Conservation (phyloP, 2,888 invertebrate species). For the Euclidia mi region DNA sequence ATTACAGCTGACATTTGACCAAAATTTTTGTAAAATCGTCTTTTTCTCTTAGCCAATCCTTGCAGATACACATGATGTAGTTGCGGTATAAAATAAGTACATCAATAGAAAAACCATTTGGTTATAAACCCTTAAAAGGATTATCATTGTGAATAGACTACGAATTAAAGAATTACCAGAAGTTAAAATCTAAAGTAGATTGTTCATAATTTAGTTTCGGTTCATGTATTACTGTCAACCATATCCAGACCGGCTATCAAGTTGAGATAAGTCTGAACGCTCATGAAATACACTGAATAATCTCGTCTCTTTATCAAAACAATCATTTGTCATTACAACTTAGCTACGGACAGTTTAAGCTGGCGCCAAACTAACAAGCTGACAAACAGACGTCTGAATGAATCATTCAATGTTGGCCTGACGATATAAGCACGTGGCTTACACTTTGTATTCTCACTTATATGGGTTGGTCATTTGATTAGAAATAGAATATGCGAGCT, state of each 20-base stretch:
- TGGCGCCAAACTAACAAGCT: slow-evolving; percentile 23
- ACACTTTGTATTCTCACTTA: slow-evolving; percentile 2
- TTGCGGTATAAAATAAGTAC: too few species aligned
- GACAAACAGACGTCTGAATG: slow-evolving; percentile 21
- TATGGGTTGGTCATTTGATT: slow-evolving; percentile 11
- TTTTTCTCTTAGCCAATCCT: too few species aligned
- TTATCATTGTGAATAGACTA: too few species aligned
- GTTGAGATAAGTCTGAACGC: not conserved
- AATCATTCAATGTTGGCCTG: slow-evolving; percentile 35
- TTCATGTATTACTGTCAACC: not conserved
- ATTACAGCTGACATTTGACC: too few species aligned
- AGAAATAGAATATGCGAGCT: slow-evolving; percentile 1
- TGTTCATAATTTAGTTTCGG: too few species aligned
- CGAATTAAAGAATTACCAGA: too few species aligned
- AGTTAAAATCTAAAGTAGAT: too few species aligned
- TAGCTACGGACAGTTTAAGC: slow-evolving; percentile 19
- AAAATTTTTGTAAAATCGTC: too few species aligned
- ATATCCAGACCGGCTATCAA: slow-evolving; percentile 1
- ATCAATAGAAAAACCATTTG: too few species aligned
- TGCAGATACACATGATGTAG: too few species aligned
- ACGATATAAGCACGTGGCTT: slow-evolving; percentile 5
- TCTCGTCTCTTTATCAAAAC: slow-evolving; percentile 7
- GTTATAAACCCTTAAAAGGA: too few species aligned
- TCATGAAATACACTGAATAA: slow-evolving; percentile 8
- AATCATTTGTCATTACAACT: slow-evolving; percentile 36